Evolutionary conservation across 2,797 vertebrate genomes (phyloP).

Genomic region (Poeciliopsis paucimaculata): DNA sequence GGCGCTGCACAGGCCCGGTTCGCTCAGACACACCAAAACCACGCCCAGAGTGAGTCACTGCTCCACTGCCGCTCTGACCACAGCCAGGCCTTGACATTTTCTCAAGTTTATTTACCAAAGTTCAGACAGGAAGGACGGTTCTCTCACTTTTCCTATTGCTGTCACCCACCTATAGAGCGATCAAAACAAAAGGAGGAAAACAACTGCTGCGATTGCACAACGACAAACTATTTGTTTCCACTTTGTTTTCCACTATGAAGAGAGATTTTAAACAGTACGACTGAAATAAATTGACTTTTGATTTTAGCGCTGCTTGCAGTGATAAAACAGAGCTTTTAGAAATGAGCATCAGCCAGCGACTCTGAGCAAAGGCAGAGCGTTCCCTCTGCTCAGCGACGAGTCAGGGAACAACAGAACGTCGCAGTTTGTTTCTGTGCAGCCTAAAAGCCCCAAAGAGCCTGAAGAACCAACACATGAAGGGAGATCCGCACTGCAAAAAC

Average conservation of each 20-base stretch:
- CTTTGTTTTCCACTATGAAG: conserved; percentile 12
- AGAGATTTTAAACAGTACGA: background rate
- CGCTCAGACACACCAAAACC: conserved; percentile 27
- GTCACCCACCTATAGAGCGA: conserved; percentile 78
- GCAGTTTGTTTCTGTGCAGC: background rate
- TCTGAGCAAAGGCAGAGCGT: background rate
- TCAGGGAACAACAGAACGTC: background rate
- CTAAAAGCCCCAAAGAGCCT: background rate
- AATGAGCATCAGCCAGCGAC: background rate
- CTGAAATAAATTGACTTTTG: background rate
- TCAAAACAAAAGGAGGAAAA: conserved; percentile 39
- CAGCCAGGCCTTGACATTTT: conserved; percentile 89
- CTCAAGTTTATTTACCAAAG: conserved; percentile 88
- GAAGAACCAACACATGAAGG: no score
- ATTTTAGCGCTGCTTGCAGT: background rate
- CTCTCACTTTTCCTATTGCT: conserved; percentile 80
- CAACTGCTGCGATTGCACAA: conserved; percentile 12
- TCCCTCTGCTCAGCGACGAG: background rate
- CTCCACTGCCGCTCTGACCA: conserved; percentile 81
- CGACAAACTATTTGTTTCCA: conserved; percentile 17
- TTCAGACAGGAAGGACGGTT: conserved; percentile 91
- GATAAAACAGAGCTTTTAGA: background rate
- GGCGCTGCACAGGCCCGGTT: background rate
- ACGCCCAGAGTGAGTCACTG: conserved; percentile 78
- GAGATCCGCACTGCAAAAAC: no score